A percentile compares a stretch with the other conserved stretches of the same genome.
phyloP scores from a whole-genome alignment of 1,140 invertebrate species.

The Drosophila pectinifera region DNA sequence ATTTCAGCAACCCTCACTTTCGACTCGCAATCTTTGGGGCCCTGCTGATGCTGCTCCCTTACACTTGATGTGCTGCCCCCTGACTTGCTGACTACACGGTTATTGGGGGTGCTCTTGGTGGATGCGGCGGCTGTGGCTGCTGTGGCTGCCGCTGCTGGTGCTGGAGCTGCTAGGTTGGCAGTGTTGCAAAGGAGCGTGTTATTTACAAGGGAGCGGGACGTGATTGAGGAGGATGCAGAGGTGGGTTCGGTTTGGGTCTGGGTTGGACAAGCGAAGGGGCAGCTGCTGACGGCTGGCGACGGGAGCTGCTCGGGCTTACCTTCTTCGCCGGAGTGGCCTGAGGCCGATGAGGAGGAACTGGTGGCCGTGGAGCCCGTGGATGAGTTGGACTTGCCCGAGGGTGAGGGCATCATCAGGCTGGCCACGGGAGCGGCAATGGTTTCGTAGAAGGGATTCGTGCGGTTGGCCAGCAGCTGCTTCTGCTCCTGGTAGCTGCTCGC shows the following conservation, averaged over 20 bases:
- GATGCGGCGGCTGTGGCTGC: neutral
- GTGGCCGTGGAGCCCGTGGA: constrained; percentile 81
- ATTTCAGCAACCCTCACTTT: constrained; percentile 67
- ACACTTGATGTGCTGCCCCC: constrained; percentile 77
- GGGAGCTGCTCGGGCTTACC: constrained; percentile 65
- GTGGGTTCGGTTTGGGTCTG: constrained; percentile 2
- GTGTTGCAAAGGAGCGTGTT: constrained; percentile 63
- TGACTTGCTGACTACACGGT: constrained; percentile 65
- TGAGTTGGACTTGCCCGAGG: constrained; percentile 79
- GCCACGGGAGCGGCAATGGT: constrained; percentile 42
- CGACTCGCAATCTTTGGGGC: constrained; percentile 49
- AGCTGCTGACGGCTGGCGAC: constrained; percentile 24
- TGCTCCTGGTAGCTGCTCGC: constrained; percentile 63
- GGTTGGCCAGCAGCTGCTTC: constrained; percentile 75
- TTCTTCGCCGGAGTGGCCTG: constrained; percentile 74
- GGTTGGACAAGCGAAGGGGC: constrained; percentile 27
- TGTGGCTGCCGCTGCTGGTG: constrained; percentile 24
- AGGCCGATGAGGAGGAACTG: constrained; percentile 72
- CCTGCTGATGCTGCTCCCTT: constrained; percentile 47
- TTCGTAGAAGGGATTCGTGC: constrained; percentile 81
- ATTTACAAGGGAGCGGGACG: constrained; percentile 65
- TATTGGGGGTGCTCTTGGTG: constrained; percentile 43
- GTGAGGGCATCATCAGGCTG: constrained; percentile 75
- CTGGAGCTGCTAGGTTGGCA: constrained; percentile 38
- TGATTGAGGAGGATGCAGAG: constrained; percentile 14